Base-by-base conservation (phyloP, 2,113 vertebrate genomes). In the Sinocyclocheilus anshuiensis region DNA sequence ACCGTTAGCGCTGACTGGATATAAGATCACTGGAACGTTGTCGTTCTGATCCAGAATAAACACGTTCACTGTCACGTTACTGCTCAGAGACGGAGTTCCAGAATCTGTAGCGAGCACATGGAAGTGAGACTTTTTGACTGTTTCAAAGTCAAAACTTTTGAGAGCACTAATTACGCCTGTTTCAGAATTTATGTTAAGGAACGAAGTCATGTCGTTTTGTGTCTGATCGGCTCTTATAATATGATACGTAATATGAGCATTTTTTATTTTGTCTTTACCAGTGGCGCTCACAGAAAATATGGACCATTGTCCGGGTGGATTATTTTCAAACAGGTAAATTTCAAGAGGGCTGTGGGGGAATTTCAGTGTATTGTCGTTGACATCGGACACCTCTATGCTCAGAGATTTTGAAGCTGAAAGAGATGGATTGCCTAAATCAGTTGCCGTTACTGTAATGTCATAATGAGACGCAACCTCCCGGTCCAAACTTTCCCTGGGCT, bases 301-400 rank as follows among this genome's bases (percentile, higher is more conserved):
- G 0, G 90, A 88, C 0, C 29, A 29, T 29, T 11, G 7, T 1
- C 93, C 93, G 11, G 91, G 78, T 0, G 74, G 11, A 1, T 94
- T 94, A 87, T 94, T 94, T 87, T 94, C 94, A 18, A 10, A 0
- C 1, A 94, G 1, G 1, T 93, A 93, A 61, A 92, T 80, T 0
- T 89, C 11, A 16, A 92, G 67, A 0, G 92, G 89, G 6, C 45
- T 91, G 79, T 89, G 63, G 0, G 5, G 0, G 16, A 94, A 94
- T 13, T 87, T 39, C 72, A 93, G 94, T 5, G 72, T 89, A 83
- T 94, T 94, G 16, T 94, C 94, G 69, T 94, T 94, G 1, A 93
- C 91, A 77, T 95, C 93, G 45, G 88, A 90, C 71, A 94, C 86
- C 2, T 91, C 42, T 77, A 94, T 89, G 5, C 0, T 84, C 0